A percentile compares a stretch with the other conserved stretches of the same genome.
Evolutionary conservation across 1,140 invertebrate genomes (phyloP).

Genomic region (Caenorhabditis brenneri): DNA sequence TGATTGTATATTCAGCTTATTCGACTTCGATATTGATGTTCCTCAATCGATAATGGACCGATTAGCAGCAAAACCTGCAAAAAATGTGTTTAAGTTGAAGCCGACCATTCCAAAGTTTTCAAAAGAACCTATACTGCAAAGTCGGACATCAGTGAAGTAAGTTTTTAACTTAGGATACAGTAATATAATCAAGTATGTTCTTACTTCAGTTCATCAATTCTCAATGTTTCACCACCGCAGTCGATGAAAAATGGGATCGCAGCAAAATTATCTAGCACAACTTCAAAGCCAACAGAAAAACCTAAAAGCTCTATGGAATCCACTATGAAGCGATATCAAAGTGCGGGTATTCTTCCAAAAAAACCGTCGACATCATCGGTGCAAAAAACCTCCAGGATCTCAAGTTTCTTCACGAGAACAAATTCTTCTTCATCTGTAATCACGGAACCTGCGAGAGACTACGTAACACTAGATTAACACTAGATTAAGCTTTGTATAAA

Average conservation of each 20-base stretch:
- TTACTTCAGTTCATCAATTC: no score
- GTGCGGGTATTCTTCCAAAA: background rate
- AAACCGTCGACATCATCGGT: background rate
- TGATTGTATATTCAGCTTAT: background rate
- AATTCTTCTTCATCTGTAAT: background rate
- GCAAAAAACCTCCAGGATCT: background rate
- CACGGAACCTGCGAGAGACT: background rate
- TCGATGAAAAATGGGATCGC: no score
- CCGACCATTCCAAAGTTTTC: background rate
- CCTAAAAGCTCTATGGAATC: background rate
- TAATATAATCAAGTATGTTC: no score
- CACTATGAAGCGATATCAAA: background rate
- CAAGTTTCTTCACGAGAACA: background rate
- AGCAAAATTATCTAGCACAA: background rate
- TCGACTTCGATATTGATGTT: background rate
- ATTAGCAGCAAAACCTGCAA: background rate
- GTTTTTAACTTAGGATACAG: background rate
- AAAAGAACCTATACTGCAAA: background rate
- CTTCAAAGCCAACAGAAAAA: background rate
- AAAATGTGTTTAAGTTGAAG: background rate
- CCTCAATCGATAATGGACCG: background rate
- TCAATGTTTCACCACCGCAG: no score
- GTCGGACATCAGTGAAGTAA: background rate
- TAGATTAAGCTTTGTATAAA: no score
- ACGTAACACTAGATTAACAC: background rate